phyloP scores from a whole-genome alignment of 2,113 vertebrate genomes.

The Ancistrus triradiatus region DNA sequence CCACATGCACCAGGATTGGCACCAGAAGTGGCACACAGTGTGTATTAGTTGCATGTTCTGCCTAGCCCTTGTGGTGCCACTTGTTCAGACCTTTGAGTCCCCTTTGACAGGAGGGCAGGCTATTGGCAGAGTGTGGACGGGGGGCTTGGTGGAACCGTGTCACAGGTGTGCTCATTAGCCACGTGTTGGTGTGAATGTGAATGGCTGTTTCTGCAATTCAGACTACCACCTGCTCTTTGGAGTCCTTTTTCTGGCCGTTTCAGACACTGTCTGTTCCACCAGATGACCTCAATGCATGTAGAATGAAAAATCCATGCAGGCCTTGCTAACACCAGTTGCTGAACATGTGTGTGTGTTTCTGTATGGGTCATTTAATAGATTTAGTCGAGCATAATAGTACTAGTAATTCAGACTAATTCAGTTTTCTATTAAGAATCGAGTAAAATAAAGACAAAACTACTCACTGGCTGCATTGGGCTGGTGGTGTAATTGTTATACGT shows the following conservation, averaged over 20 bases:
- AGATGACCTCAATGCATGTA: slow-evolving; percentile 73
- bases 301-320: slow-evolving; percentile 59
- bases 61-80: slow-evolving; percentile 55
- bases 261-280: slow-evolving; percentile 63
- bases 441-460: too few relatives aligned
- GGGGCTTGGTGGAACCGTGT: slow-evolving; percentile 43
- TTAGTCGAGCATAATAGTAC: neutral
- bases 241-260: slow-evolving; percentile 23
- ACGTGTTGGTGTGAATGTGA: slow-evolving; percentile 58
- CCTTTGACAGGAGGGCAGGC: slow-evolving; percentile 62
- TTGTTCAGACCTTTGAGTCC: slow-evolving; percentile 56
- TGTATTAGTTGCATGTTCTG: slow-evolving; percentile 54
- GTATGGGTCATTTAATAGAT: slow-evolving; percentile 10
- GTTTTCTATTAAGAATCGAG: too few relatives aligned
- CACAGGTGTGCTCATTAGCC: slow-evolving; percentile 71
- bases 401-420: neutral
- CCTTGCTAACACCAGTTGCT: slow-evolving; percentile 65
- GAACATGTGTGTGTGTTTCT: slow-evolving; percentile 51
- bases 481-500: too few relatives aligned
- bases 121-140: slow-evolving; percentile 40
- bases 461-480: too few relatives aligned
- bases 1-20: slow-evolving; percentile 3
- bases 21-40: slow-evolving; percentile 6
- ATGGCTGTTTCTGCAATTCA: slow-evolving; percentile 53
- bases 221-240: slow-evolving; percentile 33